Evolutionary conservation across 37 sponge, comb jelly and placozoan genomes (phyloP).

Genomic region (Halichondria panicea): DNA sequence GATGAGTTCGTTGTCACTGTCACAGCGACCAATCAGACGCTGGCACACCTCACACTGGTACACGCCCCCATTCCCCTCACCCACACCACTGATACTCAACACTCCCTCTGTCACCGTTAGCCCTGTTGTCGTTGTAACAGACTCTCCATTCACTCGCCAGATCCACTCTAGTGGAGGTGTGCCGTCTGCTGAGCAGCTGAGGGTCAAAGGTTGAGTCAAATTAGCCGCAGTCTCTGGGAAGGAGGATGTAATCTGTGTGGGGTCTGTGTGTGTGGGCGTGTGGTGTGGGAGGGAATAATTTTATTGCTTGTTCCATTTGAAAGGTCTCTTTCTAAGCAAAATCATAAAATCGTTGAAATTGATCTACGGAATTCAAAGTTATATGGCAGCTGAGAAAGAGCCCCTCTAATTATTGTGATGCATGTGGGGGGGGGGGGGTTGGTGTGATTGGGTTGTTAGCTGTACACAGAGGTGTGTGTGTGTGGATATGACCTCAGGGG

Average conservation of each 20-base stretch:
- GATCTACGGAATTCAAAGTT: too few species aligned
- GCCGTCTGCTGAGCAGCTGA: slow-evolving; percentile 33
- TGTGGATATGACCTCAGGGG: too few species aligned
- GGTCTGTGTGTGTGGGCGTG: slow-evolving; percentile 12
- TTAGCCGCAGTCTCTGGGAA: slow-evolving; percentile 8
- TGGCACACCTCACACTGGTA: slow-evolving; percentile 52
- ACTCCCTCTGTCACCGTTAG: slow-evolving; percentile 10
- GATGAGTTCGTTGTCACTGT: slow-evolving; percentile 8
- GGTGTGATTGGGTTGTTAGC: too few species aligned
- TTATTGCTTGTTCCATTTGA: background rate
- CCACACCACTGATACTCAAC: slow-evolving; percentile 9
- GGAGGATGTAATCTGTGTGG: slow-evolving; percentile 25
- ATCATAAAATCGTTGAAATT: too few species aligned
- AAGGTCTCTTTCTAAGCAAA: too few species aligned
- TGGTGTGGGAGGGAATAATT: background rate
- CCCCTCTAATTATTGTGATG: background rate
- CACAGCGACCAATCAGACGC: background rate
- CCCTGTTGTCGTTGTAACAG: background rate
- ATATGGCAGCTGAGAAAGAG: too few species aligned
- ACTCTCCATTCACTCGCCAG: slow-evolving; percentile 20
- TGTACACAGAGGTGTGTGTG: too few species aligned
- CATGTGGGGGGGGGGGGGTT: background rate
- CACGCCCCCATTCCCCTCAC: slow-evolving; percentile 31
- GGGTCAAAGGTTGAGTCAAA: background rate
- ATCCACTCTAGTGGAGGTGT: slow-evolving; percentile 36